Percentiles rank a stretch among this genome's conserved stretches.
phyloP scores from a whole-genome alignment of 2,888 invertebrate genomes.

The Apoda limacodes region DNA sequence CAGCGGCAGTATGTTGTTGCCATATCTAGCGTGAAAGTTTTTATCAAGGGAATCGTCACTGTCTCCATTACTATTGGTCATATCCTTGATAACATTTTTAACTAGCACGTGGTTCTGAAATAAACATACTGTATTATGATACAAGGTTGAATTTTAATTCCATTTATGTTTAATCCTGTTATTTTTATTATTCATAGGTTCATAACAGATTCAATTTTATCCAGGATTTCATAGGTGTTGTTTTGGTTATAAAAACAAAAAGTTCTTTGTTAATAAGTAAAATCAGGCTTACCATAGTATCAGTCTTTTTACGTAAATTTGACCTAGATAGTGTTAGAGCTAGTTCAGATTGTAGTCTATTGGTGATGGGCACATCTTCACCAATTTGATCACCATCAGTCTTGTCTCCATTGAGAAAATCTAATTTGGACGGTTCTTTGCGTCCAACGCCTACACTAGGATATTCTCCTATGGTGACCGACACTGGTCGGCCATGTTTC shows the following conservation, averaged over 20 bases:
- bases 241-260: background rate
- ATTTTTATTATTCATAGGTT: too few relatives aligned
- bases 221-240: slow-evolving; percentile 1
- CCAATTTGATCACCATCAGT: slow-evolving; percentile 40
- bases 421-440: slow-evolving; percentile 78
- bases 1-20: slow-evolving; percentile 58
- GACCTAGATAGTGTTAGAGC: slow-evolving; percentile 81
- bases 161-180: too few relatives aligned
- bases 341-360: slow-evolving; percentile 79
- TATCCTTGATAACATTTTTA: slow-evolving; percentile 22
- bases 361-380: slow-evolving; percentile 68
- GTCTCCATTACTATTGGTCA: slow-evolving; percentile 29
- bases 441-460: slow-evolving; percentile 61
- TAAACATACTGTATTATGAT: too few relatives aligned
- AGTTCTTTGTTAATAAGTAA: slow-evolving; percentile 3
- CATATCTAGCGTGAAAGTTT: slow-evolving; percentile 61
- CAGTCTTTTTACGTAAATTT: slow-evolving; percentile 79
- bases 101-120: slow-evolving; percentile 43
- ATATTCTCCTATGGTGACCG: slow-evolving; percentile 79
- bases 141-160: too few relatives aligned
- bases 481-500: slow-evolving; percentile 71
- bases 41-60: slow-evolving; percentile 47
- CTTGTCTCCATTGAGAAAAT: slow-evolving; percentile 71
- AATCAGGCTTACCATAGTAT: slow-evolving; percentile 67
- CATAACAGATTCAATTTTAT: too few relatives aligned